Evolutionary conservation across 2,797 vertebrate genomes (phyloP).

Genomic region (Muraenolepis orangiensis): DNA sequence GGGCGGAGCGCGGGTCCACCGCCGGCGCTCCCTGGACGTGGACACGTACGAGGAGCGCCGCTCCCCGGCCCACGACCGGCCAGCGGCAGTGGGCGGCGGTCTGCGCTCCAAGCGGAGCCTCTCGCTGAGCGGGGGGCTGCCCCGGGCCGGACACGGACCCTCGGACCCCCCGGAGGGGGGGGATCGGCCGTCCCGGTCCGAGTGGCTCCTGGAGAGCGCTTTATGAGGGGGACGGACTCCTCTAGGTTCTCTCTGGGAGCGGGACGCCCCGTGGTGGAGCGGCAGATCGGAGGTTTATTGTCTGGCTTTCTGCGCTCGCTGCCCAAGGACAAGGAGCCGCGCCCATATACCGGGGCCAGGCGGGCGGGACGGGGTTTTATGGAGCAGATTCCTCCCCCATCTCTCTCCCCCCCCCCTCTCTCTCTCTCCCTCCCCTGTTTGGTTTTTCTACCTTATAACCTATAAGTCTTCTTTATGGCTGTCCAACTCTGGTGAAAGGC

Average conservation of each 20-base stretch:
- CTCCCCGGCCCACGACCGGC: slow-evolving; percentile 51
- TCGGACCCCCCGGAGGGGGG: slow-evolving; percentile 59
- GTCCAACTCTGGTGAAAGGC: slow-evolving; percentile 81
- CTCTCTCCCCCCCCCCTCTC: too few relatives aligned
- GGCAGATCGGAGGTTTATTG: slow-evolving; percentile 35
- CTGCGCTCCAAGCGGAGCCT: slow-evolving; percentile 85
- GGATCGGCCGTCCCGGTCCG: slow-evolving; percentile 81
- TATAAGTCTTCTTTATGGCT: slow-evolving; percentile 75
- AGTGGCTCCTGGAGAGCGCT: slow-evolving; percentile 93
- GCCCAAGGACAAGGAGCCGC: slow-evolving; percentile 46
- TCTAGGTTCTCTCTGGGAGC: slow-evolving; percentile 32
- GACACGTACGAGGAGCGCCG: slow-evolving; percentile 74
- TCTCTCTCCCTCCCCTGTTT: slow-evolving; percentile 31
- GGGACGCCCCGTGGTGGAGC: slow-evolving; percentile 13
- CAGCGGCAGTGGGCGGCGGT: slow-evolving; percentile 56
- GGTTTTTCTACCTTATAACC: slow-evolving; percentile 73
- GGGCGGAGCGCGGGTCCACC: slow-evolving; percentile 77
- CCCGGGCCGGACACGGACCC: slow-evolving; percentile 65
- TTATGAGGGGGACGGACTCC: slow-evolving; percentile 74
- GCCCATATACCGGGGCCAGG: slow-evolving; percentile 42
- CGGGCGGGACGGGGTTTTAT: slow-evolving; percentile 41
- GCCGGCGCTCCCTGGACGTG: slow-evolving; percentile 83
- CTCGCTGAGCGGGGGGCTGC: slow-evolving; percentile 87
- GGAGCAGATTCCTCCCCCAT: slow-evolving; percentile 34
- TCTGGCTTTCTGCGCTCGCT: slow-evolving; percentile 50